A percentile compares a stretch with the other conserved stretches of the same genome.
Conservation (phyloP, 2,888 invertebrate species). For the Labia minor region DNA sequence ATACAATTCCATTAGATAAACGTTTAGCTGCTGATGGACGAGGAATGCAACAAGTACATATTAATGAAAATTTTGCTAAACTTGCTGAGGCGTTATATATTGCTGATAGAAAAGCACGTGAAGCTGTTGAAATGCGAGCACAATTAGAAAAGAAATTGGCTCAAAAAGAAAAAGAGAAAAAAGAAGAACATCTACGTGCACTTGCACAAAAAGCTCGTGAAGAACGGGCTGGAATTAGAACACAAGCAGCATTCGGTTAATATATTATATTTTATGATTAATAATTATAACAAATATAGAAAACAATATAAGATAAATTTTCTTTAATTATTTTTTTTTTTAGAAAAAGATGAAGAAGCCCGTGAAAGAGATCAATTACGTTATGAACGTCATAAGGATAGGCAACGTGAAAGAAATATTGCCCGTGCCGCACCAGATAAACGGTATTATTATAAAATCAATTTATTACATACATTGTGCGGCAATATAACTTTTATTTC, state of each 20-base stretch:
- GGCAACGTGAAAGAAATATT: conserved; percentile 86
- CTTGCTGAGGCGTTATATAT: conserved; percentile 95
- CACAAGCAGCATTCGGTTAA: conserved; percentile 35
- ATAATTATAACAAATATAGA: background rate
- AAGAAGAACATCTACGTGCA: conserved; percentile 85
- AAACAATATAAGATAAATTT: background rate
- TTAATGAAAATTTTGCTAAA: conserved; percentile 98
- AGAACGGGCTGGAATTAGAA: conserved; percentile 75
- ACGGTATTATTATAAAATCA: conserved; percentile 44
- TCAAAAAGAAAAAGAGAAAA: conserved; percentile 95
- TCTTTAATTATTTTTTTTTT: conserved; percentile 20
- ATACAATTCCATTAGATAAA: conserved; percentile 96
- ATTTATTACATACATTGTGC: no score
- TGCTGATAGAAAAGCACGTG: conserved; percentile 92
- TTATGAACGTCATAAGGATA: conserved; percentile 79
- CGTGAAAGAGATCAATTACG: conserved; percentile 77
- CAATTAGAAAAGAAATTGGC: conserved; percentile 93
- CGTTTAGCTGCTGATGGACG: conserved; percentile 95
- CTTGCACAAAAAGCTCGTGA: conserved; percentile 93
- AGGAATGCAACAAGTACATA: conserved; percentile 92
- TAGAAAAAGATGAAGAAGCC: conserved; percentile 55
- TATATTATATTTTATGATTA: background rate
- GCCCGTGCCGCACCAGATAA: conserved; percentile 92
- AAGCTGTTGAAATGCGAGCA: conserved; percentile 93
- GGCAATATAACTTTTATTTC: conserved; percentile 16